Conservation (phyloP, 2,113 vertebrate species). For the Turnix velox region DNA sequence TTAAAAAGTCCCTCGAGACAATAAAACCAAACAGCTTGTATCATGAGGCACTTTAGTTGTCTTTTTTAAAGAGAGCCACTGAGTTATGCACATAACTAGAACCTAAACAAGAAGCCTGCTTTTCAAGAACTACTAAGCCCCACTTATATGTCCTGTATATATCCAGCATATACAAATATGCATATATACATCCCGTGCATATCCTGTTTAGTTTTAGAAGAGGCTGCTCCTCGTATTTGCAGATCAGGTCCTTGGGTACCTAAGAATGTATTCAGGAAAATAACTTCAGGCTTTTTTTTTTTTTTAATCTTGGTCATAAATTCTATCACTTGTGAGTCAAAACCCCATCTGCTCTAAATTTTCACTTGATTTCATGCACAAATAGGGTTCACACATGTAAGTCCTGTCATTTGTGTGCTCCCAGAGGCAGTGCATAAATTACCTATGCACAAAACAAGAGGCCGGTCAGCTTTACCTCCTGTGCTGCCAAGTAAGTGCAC, state of each 20-base stretch:
- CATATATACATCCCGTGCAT: fast-evolving
- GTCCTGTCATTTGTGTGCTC: conserved; percentile 31
- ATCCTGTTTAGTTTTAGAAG: background rate
- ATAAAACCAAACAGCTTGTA: background rate
- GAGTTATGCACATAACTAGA: background rate
- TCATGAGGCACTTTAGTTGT: background rate
- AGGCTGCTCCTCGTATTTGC: background rate
- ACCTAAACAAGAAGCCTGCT: background rate
- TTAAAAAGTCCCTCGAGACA: too few relatives aligned
- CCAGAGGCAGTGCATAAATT: conserved; percentile 56
- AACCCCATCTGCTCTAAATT: conserved; percentile 61
- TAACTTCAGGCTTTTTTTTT: background rate
- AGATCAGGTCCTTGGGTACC: background rate
- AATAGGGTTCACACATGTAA: conserved; percentile 56
- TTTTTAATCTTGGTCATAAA: conserved; percentile 43
- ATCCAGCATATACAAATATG: background rate
- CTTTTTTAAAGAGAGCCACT: background rate
- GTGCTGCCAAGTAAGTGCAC: background rate
- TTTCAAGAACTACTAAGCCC: background rate
- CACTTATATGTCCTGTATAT: background rate
- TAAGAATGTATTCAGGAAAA: background rate
- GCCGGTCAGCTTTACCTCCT: background rate
- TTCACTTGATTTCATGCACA: conserved; percentile 56
- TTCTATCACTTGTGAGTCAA: conserved; percentile 13
- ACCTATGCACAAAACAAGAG: conserved; percentile 2